Evolutionary conservation across 1,140 invertebrate species (phyloP), one percentile per base, ranked within the genome.

Genomic region (Ctenoplectra terminalis): DNA sequence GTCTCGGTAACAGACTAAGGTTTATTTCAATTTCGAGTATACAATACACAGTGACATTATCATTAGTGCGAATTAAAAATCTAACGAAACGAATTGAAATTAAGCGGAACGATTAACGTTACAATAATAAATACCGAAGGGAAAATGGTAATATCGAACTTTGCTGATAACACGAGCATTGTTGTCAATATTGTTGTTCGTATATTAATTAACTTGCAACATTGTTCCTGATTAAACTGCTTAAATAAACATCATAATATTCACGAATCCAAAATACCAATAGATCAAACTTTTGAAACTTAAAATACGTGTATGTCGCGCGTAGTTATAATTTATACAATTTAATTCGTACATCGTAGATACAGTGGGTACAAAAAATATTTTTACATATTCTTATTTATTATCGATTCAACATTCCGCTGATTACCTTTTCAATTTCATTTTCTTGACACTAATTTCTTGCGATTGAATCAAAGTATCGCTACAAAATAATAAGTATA

Each of bases 11-110:
- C 91, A 90, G 91, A 91, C 92, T 93, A 92, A 91, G 89, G 85
- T 93, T 93, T 93, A 93, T 93, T 93, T 90, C 83, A 90, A 92
- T 91, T 88, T 89, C 81, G 88, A 90, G 88, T 92, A 89, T 92
- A 93, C 91, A 92, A 91, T 92, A 92, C 88, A 91, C 90, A 90
- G 86, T 92, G 89, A 92, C 90, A 91, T 91, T 63, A 61, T 61
- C 87, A 85, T 92, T 92, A 92, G 89, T 91, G 89, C 87, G 90
- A 92, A 89, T 90, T 82, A 90, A 90, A 66, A 64, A 58, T 75
- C 78, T 77, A 70, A 82, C 82, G 76, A 88, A 89, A 90, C 81
- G 79, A 79, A 78, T 73, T 87, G 48, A 81, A 83, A 84, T 88
- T 71, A 90, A 91, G 73, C 85, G 46, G 79, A 86, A 86, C 74